phyloP scores from a whole-genome alignment of 1,140 invertebrate genomes.

The Cataglyphis hispanica region DNA sequence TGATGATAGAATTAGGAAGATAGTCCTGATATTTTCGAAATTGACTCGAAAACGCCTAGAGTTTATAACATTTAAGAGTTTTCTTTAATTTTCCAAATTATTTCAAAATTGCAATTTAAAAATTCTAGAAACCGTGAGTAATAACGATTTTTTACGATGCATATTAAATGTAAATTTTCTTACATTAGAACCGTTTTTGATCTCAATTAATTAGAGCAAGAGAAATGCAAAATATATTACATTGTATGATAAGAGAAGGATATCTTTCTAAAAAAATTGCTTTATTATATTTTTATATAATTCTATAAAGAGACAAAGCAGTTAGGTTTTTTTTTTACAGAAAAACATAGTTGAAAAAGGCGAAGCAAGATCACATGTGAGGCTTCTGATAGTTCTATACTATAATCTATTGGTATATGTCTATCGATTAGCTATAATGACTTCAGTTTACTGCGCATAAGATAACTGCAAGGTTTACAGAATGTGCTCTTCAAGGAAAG shows the following conservation, averaged over 20 bases:
- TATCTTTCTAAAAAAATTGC: not conserved
- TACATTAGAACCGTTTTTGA: not conserved
- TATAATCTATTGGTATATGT: constrained; percentile 32
- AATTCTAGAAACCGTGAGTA: not conserved
- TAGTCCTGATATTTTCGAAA: not conserved
- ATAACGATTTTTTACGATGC: not conserved
- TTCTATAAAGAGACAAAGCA: not conserved
- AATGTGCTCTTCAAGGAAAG: not conserved
- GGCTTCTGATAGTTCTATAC: constrained; percentile 30
- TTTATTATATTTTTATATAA: not conserved
- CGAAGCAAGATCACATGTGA: constrained; percentile 9
- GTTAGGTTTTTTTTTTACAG: not conserved
- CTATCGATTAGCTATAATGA: constrained; percentile 53
- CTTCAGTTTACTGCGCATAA: constrained; percentile 22
- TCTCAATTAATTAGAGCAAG: not conserved
- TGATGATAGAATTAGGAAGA: too few relatives aligned
- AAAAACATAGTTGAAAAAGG: constrained; percentile 30
- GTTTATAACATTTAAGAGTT: not conserved
- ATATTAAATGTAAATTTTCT: not conserved
- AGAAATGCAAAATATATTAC: not conserved
- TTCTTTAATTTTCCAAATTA: not conserved
- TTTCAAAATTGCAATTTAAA: not conserved
- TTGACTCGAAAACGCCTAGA: not conserved
- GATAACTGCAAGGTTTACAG: constrained; percentile 19
- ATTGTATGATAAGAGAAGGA: not conserved